Conservation (phyloP, 1,140 invertebrate species). For the Pemphigus obesinymphae region DNA sequence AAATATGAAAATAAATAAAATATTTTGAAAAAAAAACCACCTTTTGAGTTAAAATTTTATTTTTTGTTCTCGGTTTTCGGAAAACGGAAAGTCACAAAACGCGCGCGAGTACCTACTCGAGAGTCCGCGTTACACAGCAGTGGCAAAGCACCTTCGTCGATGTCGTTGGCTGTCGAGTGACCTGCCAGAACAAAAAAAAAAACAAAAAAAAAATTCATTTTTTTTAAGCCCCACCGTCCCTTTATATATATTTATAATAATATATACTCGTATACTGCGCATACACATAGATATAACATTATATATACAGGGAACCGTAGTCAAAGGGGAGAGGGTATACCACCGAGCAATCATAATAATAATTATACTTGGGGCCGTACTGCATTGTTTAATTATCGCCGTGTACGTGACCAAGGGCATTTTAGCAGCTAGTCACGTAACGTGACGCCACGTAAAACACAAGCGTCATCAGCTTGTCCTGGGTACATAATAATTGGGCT, state of each 20-base stretch:
- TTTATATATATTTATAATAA: too few relatives aligned
- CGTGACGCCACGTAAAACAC: background rate
- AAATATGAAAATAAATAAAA: background rate
- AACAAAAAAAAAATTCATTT: background rate
- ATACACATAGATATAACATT: too few relatives aligned
- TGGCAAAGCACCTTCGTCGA: background rate
- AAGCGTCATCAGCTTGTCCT: background rate
- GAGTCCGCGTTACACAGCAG: background rate
- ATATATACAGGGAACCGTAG: too few relatives aligned
- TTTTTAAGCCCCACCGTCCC: too few relatives aligned
- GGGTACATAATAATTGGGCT: conserved; percentile 18
- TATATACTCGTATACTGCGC: background rate
- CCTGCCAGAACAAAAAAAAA: conserved; percentile 4
- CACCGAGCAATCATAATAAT: background rate
- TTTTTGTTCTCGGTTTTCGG: conserved; percentile 2
- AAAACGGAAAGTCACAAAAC: conserved; percentile 15
- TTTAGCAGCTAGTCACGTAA: conserved; percentile 36
- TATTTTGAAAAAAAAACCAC: too few relatives aligned
- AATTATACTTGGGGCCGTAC: background rate
- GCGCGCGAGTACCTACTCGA: background rate
- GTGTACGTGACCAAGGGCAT: conserved; percentile 34
- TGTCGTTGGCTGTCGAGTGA: conserved; percentile 17
- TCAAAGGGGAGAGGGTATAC: background rate
- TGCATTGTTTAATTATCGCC: conserved; percentile 28
- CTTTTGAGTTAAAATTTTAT: background rate